A percentile compares a stretch with the other conserved stretches of the same genome.
Evolutionary conservation across 2,797 vertebrate species (phyloP).

Genomic region (Orientallactaga sibirica): DNA sequence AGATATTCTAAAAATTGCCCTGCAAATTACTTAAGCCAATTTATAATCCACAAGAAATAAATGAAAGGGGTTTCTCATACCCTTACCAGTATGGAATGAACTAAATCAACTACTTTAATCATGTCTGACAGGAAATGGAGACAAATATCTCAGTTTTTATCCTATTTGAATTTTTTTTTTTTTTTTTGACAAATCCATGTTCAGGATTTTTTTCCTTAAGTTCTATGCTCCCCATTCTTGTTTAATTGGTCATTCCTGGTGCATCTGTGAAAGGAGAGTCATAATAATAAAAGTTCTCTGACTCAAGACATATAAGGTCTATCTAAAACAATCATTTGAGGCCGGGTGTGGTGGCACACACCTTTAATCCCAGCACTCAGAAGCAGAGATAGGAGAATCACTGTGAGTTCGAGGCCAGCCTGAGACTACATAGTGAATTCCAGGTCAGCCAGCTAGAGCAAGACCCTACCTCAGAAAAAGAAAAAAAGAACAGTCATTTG

Average conservation of each 20-base stretch:
- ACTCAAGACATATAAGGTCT: constrained; percentile 17
- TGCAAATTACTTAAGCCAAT: constrained; percentile 2
- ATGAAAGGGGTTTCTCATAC: background rate
- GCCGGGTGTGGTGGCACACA: background rate
- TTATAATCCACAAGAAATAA: constrained; percentile 44
- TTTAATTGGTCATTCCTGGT: constrained; percentile 1
- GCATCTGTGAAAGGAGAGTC: background rate
- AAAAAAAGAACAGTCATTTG: too few species aligned
- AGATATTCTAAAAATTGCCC: constrained; percentile 37
- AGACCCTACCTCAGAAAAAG: too few species aligned
- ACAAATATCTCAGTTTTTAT: constrained; percentile 48
- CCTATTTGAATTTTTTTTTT: background rate
- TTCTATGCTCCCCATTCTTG: constrained; percentile 6
- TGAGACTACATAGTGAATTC: too few species aligned
- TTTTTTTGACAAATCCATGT: constrained; percentile 30
- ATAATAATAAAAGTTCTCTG: constrained; percentile 31
- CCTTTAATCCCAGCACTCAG: too few species aligned
- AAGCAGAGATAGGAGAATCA: too few species aligned
- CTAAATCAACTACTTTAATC: background rate
- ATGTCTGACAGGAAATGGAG: background rate
- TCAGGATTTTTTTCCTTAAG: background rate
- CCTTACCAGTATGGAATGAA: background rate
- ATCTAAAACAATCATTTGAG: constrained; percentile 25
- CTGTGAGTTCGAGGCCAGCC: too few species aligned
- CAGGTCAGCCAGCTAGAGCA: too few species aligned